Percentiles rank a stretch among this genome's conserved stretches.
Evolutionary conservation across 2,797 vertebrate genomes (phyloP).

Genomic region (Phrynocephalus forsythii): DNA sequence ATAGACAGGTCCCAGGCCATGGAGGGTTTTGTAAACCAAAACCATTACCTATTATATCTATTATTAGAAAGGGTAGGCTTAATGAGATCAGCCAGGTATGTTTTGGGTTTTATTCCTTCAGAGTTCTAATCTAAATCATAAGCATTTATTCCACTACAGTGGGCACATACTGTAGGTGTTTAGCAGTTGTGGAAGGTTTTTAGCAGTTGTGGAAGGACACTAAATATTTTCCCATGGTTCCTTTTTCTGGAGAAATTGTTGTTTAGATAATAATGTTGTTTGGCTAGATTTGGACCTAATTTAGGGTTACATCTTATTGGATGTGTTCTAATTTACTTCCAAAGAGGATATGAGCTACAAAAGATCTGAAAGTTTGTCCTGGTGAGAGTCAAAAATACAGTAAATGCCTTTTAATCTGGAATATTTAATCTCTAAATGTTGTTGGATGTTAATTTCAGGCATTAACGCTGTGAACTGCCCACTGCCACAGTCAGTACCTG

Average conservation of each 20-base stretch:
- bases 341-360: not conserved
- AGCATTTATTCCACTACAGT: not conserved
- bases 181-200: not conserved
- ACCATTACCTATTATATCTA: too few species aligned
- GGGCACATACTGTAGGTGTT: too few species aligned
- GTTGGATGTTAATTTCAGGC: not conserved
- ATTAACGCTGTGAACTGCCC: too few species aligned
- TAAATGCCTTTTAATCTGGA: not conserved
- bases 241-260: not conserved
- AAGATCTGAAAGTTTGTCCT: not conserved
- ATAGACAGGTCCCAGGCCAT: too few species aligned
- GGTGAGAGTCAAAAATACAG: not conserved
- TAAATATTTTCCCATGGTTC: not conserved
- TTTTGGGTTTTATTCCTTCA: not conserved
- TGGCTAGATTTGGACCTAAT: not conserved
- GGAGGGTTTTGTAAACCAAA: too few species aligned
- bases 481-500: too few species aligned
- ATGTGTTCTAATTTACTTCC: not conserved
- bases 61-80: not conserved
- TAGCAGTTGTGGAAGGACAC: not conserved
- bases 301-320: not conserved
- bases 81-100: not conserved
- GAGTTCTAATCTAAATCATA: not conserved
- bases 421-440: not conserved
- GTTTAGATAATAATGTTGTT: not conserved